Base-by-base conservation (phyloP, 1,140 invertebrate species). In the Triops cancriformis region DNA sequence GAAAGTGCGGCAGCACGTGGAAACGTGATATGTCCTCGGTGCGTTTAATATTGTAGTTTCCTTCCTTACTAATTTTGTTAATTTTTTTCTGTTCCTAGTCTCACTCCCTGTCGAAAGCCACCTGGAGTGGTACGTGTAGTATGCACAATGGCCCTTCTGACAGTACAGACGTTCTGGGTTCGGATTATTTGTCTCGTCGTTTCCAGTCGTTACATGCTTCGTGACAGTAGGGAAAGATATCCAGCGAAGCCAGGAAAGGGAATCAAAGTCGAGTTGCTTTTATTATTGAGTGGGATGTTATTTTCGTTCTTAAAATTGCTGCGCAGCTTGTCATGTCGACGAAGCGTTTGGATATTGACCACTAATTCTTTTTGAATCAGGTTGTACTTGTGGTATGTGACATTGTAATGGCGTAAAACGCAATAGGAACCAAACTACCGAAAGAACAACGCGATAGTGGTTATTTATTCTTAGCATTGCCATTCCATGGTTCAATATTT, bases 21-120 rank as follows among this genome's bases (percentile, higher is more conserved):
- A 91, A 90, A 82, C 87, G 93, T 79, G 91, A 94, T 84, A 88
- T 93, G 79, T 89, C 89, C 80, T 89, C 90, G 88, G 92, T 93
- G 83, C 6, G 18, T 23, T 64, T 18, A 1, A 18, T 64, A 64
- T 64, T 64, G 10, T 18, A n/a, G 14, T n/a, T 5, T 1, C 23
- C 18, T 10, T 64, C 51, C 9, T 18, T 64, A 64, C 18, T 18
- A 64, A 6, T 23, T n/a, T 18, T 18, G 14, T 64, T 6, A 64
- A 6, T 23, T 64, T 23, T 64, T 64, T 64, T 5, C 6, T 12
- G 14, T 64, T n/a, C 18, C 51, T 64, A 64, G 51, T 64, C 51
- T 64, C 51, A 64, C 2, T 64, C 51, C 18, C 18, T 64, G 51
- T 64, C 51, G 1, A 64, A 64, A 64, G 51, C 51, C 51, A 64